Evolutionary conservation across 64 coral and sea anemone species (phyloP), one percentile per base, ranked within the genome.

Genomic region (Acropora tenuis): DNA sequence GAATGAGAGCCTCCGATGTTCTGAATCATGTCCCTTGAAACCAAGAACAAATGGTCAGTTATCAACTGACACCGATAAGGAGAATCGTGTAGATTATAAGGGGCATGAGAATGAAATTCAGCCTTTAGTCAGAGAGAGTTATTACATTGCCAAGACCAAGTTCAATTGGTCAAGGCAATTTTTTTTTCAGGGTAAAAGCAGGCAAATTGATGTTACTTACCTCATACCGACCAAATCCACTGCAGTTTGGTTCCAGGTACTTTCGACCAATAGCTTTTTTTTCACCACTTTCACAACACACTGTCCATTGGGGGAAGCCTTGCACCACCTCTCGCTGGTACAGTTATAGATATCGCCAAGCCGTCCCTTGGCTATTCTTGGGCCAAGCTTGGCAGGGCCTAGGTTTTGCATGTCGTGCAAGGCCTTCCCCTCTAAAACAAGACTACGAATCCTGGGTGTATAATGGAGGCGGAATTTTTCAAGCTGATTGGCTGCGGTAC

Each of bases 211-310:
- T 11, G 20, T 73, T 48, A 74, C 91, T 93, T 79, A 93, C 91
- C 68, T 79, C 63, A 78, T 65, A 20, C 80, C 76, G 49, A 93
- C 74, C 47, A 76, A 55, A 93, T 93, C 91, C 20, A 93, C 50
- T 3, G 86, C 86, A 4, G 74, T 87, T 61, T 93, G 91, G 6
- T 93, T 87, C 91, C 91, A 93, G 58, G 69, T 57, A 15, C 6
- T 41, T 16, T 45, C 53, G 44, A 49, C 60, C 63, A 93, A n/a
- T 18, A 1, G 40, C 0, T 17, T 41, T 49, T 80, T 93, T 15
- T 52, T 50, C 8, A 87, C 1, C 2, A 80, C 60, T 67, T 93
- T 93, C 45, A 93, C 91, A 2, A 69, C 75, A 57, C 83, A 78
- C 15, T 78, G 58, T 6, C 77, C 91, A 6, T n/a, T 63, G 44